Evolutionary conservation across 1,140 invertebrate species (phyloP), one percentile per base, ranked within the genome.

Genomic region (Sinonovacula constricta): DNA sequence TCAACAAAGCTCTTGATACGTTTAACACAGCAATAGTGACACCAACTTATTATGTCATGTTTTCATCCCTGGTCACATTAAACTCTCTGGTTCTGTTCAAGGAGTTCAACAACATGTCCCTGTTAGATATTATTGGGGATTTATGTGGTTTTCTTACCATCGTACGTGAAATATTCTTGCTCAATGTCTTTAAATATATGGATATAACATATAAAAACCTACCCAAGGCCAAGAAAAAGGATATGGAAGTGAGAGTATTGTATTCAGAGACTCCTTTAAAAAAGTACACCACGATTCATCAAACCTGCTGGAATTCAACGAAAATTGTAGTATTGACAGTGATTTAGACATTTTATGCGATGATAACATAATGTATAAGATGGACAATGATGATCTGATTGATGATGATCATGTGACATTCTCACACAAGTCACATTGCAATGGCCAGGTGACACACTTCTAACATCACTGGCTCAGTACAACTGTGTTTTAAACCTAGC

Each of bases 31-130:
- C 95, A 59, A 93, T 99, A 81, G 98, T 99, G 0, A 99, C 97
- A 1, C 98, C 98, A 0, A 94, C 99, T 28, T 99, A 99, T 90
- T 99, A 99, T 91, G 98, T 99, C 0, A 95, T 98, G 91, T 99
- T 99, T 88, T 99, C 98, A 5, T 95, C 96, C 0, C 94, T 97
- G 89, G 98, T 99, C 0, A 96, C 99, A 72, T 92, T 95, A 22
- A 96, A 96, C 0, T 98, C 97, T 0, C 93, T 88, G 10, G 88
- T 91, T 36, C 81, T 91, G 28, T 91, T 88, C 66, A 87, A 91
- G 84, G 98, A 99, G 92, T 99, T 97, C 95, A 92, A 94, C 36
- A 92, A 94, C 80, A 95, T 99, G 92, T 91, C 88, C 12, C 83
- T 89, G 0, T 91, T 93, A 70, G 95, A 99, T 91, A 94, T 97